Percentiles rank a stretch among this genome's conserved stretches.
Evolutionary conservation across 2,888 invertebrate species (phyloP).

Genomic region (Papilio demoleus): DNA sequence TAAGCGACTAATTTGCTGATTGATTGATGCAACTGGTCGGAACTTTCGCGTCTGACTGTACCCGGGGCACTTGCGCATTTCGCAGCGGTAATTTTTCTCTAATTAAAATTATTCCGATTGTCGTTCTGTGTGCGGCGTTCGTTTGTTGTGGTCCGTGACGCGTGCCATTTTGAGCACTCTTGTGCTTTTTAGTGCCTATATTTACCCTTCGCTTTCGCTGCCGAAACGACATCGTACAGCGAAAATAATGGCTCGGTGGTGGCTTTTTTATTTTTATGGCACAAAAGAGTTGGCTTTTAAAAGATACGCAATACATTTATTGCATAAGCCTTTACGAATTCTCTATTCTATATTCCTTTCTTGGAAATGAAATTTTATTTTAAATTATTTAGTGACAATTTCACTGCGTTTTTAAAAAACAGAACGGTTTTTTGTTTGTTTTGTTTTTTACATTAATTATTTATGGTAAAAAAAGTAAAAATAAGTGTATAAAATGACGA

Average conservation of each 20-base stretch:
- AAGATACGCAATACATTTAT: slow-evolving; percentile 38
- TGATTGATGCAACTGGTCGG: slow-evolving; percentile 25
- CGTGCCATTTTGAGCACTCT: slow-evolving; percentile 77
- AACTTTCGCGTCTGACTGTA: slow-evolving; percentile 54
- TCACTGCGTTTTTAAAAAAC: background rate
- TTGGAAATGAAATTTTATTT: background rate
- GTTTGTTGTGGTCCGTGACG: slow-evolving; percentile 80
- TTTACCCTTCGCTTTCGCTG: slow-evolving; percentile 71
- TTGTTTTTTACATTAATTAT: no score
- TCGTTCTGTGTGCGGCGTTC: slow-evolving; percentile 68
- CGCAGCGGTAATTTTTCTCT: slow-evolving; percentile 79
- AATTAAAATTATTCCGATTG: slow-evolving; percentile 83
- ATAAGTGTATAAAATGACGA: no score
- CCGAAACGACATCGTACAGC: slow-evolving; percentile 56
- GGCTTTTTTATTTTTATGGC: slow-evolving; percentile 50
- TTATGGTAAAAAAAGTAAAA: no score
- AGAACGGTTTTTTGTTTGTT: background rate
- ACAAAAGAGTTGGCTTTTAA: slow-evolving; percentile 45
- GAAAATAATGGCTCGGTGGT: slow-evolving; percentile 66
- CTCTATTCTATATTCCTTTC: slow-evolving; percentile 7
- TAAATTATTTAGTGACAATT: slow-evolving; percentile 5
- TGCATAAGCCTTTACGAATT: slow-evolving; percentile 30
- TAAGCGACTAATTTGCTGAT: slow-evolving; percentile 29
- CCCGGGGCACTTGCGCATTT: slow-evolving; percentile 65
- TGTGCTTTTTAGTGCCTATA: slow-evolving; percentile 80